A percentile compares a stretch with the other conserved stretches of the same genome.
These are phyloP conservation scores for Trachelus iudaicus DNA, from an alignment of 2,888 invertebrate genomes.

Conservation along the genomic window DNA sequence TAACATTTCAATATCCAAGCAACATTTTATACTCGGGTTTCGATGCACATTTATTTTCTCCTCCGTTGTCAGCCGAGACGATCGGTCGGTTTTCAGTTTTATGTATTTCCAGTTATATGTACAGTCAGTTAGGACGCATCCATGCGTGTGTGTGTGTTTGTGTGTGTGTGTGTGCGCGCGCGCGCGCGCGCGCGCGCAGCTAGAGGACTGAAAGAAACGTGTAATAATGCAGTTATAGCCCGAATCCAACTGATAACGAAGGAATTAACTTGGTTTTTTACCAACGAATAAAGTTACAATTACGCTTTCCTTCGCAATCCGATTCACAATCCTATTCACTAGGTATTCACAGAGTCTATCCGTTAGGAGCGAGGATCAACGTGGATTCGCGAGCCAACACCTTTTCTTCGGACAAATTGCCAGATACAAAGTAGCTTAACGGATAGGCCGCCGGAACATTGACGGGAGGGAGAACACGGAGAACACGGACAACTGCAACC, in stretches of 20 bases:
- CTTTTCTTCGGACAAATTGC: background rate
- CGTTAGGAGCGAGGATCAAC: background rate
- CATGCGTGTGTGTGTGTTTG: too few species aligned
- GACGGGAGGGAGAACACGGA: background rate
- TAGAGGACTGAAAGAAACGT: background rate
- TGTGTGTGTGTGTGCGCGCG: too few species aligned
- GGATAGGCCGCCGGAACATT: background rate
- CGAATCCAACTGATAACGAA: background rate
- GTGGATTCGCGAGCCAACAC: background rate
- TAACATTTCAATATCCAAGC: conserved; percentile 8
- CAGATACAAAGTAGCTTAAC: background rate
- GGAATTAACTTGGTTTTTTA: background rate
- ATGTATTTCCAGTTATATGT: too few species aligned
- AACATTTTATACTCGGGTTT: background rate
- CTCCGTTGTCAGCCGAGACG: background rate
- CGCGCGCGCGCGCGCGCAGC: too few species aligned
- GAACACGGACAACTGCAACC: background rate
- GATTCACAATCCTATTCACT: background rate
- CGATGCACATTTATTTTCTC: background rate
- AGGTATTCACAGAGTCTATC: background rate
- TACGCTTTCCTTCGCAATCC: background rate
- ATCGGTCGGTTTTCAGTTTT: background rate
- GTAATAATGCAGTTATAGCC: background rate
- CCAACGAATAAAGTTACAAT: background rate
- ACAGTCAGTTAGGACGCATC: too few species aligned